Evolutionary conservation across 2,113 vertebrate species (phyloP).

Genomic region (Hemibagrus wyckioides): DNA sequence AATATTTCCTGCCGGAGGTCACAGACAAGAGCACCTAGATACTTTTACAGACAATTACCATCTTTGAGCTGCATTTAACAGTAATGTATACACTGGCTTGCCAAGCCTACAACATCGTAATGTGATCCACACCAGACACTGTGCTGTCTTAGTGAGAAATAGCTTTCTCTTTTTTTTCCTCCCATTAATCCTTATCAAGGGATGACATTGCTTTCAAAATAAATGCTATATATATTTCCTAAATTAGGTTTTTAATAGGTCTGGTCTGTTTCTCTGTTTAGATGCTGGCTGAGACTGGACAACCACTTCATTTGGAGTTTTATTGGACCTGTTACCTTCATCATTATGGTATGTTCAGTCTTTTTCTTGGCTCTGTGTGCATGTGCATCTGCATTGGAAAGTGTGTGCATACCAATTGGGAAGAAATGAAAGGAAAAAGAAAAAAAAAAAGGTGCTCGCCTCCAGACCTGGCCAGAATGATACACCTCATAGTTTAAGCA

Average conservation of each 20-base stretch:
- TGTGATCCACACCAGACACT: conserved; percentile 30
- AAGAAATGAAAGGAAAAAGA: conserved; percentile 30
- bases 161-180: neutral
- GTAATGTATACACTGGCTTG: conserved; percentile 46
- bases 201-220: conserved; percentile 31
- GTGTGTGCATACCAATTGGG: conserved; percentile 43
- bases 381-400: neutral
- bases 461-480: conserved; percentile 42
- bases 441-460: conserved; percentile 11
- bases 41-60: conserved; percentile 53
- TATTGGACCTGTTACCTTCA: conserved; percentile 96
- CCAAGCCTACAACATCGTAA: conserved; percentile 47
- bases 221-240: neutral
- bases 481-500: conserved; percentile 57
- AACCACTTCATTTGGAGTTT: conserved; percentile 99
- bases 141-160: conserved; percentile 28
- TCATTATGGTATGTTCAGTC: conserved; percentile 90
- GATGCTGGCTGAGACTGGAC: conserved; percentile 98
- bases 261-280: conserved; percentile 56
- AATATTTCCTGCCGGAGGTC: conserved; percentile 52
- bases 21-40: conserved; percentile 52
- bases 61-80: conserved; percentile 50
- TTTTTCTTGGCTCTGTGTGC: neutral
- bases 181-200: conserved; percentile 21
- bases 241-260: conserved; percentile 49